Evolutionary conservation across 2,888 invertebrate genomes (phyloP).

Genomic region (Deroplatys truncata): DNA sequence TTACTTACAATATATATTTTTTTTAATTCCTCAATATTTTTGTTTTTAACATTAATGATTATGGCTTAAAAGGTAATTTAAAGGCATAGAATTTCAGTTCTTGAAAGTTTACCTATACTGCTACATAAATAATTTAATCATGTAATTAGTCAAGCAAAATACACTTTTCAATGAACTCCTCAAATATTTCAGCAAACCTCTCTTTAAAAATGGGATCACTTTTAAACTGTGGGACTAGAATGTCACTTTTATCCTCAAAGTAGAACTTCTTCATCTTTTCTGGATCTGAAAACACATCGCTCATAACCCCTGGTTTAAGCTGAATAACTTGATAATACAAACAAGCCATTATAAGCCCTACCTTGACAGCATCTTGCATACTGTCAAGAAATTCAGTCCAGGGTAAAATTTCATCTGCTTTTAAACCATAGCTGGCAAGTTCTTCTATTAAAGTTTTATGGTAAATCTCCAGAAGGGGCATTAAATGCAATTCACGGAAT

Average conservation of each 20-base stretch:
- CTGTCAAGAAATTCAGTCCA: neutral
- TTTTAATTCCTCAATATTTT: too few relatives aligned
- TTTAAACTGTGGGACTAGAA: neutral
- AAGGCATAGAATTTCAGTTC: too few relatives aligned
- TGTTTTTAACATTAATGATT: too few relatives aligned
- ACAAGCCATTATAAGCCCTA: neutral
- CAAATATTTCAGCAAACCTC: neutral
- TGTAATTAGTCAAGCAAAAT: neutral
- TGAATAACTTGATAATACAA: neutral
- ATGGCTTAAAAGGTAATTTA: too few relatives aligned
- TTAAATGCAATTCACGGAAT: conserved; percentile 35
- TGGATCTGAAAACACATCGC: neutral
- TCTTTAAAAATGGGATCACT: neutral
- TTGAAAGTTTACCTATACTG: too few relatives aligned
- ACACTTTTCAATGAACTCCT: neutral
- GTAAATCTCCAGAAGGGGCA: conserved; percentile 38
- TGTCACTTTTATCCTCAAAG: neutral
- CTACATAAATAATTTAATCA: neutral
- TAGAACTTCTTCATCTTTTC: neutral
- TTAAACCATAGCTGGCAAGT: neutral
- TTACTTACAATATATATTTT: too few relatives aligned
- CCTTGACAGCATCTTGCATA: neutral
- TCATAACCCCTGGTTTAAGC: neutral
- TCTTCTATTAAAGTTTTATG: neutral
- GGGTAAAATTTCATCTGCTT: neutral